Conservation (phyloP, 1,140 invertebrate species). For the Schlechtendalia chinensis region DNA sequence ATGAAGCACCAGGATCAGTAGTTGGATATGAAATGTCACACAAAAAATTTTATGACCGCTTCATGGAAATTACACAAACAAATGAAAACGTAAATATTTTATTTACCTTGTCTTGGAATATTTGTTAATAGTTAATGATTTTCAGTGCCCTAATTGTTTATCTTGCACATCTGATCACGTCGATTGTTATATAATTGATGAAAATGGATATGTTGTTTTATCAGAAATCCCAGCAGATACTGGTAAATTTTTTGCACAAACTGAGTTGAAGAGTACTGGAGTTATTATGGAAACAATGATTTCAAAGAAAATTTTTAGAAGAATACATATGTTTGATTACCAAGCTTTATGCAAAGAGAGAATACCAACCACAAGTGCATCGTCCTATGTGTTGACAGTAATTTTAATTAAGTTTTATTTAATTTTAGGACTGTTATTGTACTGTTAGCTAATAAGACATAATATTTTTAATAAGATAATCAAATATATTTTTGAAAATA, state of each 20-base stretch:
- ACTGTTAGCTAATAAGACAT: no score
- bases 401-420: slow-evolving; percentile 3
- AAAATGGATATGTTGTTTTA: slow-evolving; percentile 84
- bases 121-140: slow-evolving; percentile 57
- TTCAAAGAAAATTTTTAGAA: slow-evolving; percentile 69
- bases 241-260: slow-evolving; percentile 76
- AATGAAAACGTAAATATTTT: slow-evolving; percentile 29
- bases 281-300: slow-evolving; percentile 77
- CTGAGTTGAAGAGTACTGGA: slow-evolving; percentile 65
- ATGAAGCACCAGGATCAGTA: slow-evolving; percentile 80
- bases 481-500: no score
- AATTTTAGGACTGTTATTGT: no score
- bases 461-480: no score
- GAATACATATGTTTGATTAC: slow-evolving; percentile 79
- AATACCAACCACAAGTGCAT: slow-evolving; percentile 55
- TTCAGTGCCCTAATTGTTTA: slow-evolving; percentile 55
- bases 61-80: slow-evolving; percentile 66
- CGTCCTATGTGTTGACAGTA: slow-evolving; percentile 56
- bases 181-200: slow-evolving; percentile 84
- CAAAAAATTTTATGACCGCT: slow-evolving; percentile 64
- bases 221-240: slow-evolving; percentile 69
- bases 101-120: background rate
- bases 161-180: slow-evolving; percentile 62
- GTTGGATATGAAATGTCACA: slow-evolving; percentile 82
- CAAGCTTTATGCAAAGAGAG: slow-evolving; percentile 71